Evolutionary conservation across 2,888 invertebrate species (phyloP), one percentile per base, ranked within the genome.

Genomic region (Cecidostiba fungosa): DNA sequence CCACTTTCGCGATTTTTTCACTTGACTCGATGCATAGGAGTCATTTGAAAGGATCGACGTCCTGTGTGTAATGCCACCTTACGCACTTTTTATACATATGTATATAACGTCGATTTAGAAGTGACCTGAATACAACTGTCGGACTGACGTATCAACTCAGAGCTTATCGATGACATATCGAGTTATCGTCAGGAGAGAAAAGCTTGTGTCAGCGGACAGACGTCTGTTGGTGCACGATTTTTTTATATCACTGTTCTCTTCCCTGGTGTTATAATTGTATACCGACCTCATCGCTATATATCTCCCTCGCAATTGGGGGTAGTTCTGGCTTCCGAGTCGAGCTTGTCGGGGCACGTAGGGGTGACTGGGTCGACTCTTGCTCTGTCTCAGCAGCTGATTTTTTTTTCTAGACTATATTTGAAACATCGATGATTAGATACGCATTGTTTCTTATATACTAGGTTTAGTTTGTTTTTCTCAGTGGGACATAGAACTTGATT

Each of bases 231-330:
- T 10, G 66, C 43, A 4, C 77, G 39, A n/a, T n/a, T n/a, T n/a
- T n/a, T 43, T n/a, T 39, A 39, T 43, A 29, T 10, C 32, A 39
- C 62, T 77, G 23, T 62, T 23, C 43, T 47, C 32, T 78, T 47
- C 23, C 29, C 72, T 80, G 12, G 72, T 47, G 23, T 29, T 0
- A 43, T 16, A n/a, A 66, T 78, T 59, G 50, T 59, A 50, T 70
- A 43, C 12, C 39, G 78, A 78, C 79, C 79, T 74, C 69, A 78
- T 82, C 85, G 54, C 19, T 6, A n/a, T n/a, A n/a, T n/a, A 47
- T 66, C 82, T 62, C 69, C 54, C 76, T 74, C 78, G 54, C 43
- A 50, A 14, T 3, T 19, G 70, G 72, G 39, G 10, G 36, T 6
- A 36, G 26, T 43, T 12, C 43, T 43, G 39, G 54, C 39, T 8